Evolutionary conservation across 2,797 vertebrate genomes (phyloP).

Genomic region (Anguilla marmorata): DNA sequence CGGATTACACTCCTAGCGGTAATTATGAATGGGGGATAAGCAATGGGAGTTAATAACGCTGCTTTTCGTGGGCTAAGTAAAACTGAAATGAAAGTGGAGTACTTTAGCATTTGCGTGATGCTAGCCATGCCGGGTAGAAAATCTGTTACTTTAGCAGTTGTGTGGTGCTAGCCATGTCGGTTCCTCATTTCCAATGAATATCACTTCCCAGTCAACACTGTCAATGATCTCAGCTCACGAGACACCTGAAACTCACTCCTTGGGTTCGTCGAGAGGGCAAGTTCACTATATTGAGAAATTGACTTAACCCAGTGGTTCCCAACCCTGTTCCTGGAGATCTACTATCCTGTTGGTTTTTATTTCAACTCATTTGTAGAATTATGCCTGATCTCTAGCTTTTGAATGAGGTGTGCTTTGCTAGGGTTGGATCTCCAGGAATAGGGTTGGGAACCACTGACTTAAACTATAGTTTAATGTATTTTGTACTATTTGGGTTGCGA

Average conservation of each 20-base stretch:
- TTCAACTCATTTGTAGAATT: background rate
- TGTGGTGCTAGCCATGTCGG: background rate
- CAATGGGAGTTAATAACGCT: too few species aligned
- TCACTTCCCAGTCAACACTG: background rate
- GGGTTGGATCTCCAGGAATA: too few species aligned
- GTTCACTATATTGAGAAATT: background rate
- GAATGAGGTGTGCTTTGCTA: too few species aligned
- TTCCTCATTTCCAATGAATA: slow-evolving; percentile 1
- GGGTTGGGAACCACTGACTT: too few species aligned
- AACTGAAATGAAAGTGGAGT: background rate
- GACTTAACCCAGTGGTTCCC: background rate
- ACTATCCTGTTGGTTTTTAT: background rate
- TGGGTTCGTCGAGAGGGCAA: background rate
- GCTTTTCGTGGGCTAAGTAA: background rate
- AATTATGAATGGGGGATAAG: background rate
- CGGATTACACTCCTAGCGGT: background rate
- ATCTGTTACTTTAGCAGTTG: background rate
- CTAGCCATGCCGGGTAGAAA: background rate
- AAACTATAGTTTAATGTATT: background rate
- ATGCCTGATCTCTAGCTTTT: too few species aligned
- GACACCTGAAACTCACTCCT: background rate
- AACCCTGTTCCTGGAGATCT: background rate
- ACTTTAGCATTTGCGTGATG: too few species aligned
- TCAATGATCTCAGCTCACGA: background rate
- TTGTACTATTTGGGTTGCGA: background rate